phyloP scores from a whole-genome alignment of 2,888 invertebrate species.

The Ochlodes sylvanus region DNA sequence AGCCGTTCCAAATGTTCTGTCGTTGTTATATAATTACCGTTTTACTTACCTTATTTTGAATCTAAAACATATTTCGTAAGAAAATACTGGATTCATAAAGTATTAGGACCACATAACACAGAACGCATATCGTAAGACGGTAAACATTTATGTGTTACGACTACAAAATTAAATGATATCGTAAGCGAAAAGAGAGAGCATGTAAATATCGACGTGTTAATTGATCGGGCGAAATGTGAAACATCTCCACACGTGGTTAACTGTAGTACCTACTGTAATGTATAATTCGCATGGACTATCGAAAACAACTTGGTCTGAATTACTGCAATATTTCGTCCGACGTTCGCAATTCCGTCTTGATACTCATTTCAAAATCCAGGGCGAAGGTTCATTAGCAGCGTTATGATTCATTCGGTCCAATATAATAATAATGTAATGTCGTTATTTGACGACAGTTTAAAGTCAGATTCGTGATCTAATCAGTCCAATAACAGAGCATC shows the following conservation, averaged over 20 bases:
- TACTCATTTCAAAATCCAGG: slow-evolving; percentile 35
- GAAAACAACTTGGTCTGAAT: slow-evolving; percentile 27
- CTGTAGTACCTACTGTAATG: slow-evolving; percentile 8
- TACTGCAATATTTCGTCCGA: slow-evolving; percentile 23
- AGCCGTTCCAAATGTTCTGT: too few relatives aligned
- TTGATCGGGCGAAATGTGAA: slow-evolving; percentile 30
- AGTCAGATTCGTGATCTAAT: not conserved
- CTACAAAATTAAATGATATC: not conserved
- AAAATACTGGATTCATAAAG: too few relatives aligned
- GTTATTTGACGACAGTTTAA: not conserved
- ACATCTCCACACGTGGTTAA: slow-evolving; percentile 1
- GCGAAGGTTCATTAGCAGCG: slow-evolving; percentile 33
- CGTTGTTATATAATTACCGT: too few relatives aligned
- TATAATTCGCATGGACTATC: slow-evolving; percentile 19
- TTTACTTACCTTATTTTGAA: too few relatives aligned
- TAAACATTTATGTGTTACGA: not conserved
- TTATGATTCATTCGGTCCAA: slow-evolving; percentile 28
- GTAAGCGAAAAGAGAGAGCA: not conserved
- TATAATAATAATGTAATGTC: slow-evolving; percentile 1
- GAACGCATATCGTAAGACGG: not conserved
- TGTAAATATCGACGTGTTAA: slow-evolving; percentile 15
- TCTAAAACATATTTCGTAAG: too few relatives aligned
- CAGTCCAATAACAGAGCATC: not conserved
- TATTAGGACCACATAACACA: too few relatives aligned
- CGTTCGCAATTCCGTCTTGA: slow-evolving; percentile 33